Base-by-base conservation (phyloP, 2,113 vertebrate species). In the Chaetops frenatus region DNA sequence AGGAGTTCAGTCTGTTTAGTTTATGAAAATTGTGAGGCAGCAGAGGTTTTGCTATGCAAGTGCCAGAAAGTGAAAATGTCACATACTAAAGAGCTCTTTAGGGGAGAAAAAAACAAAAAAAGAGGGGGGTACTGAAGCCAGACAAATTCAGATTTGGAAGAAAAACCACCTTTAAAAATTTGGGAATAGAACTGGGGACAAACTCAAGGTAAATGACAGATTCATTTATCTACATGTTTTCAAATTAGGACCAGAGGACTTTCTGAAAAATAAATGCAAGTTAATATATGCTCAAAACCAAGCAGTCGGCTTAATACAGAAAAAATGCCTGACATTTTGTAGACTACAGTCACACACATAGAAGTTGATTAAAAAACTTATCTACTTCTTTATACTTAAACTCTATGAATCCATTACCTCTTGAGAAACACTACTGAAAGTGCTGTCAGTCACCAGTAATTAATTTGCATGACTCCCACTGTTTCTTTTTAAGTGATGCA, bases 71-170 rank as follows among this genome's bases (percentile, higher is more conserved):
- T 27, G 71, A 95, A 93, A 93, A 92, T 56, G 47, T 71, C 86
- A 92, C 66, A 90, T 72, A 74, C 35, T 92, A n/a, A 81, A 88
- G 51, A 92, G 44, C 28, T 92, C 50, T 96, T 91, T 58, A 86
- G 74, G n/a, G 48, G 47, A 94, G 72, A 94, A 95, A 88, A 24
- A 58, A 86, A n/a, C n/a, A n/a, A 67, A 92, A 92, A 92, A 88
- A 86, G 93, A 86, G 82, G 38, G 31, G 3, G 11, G 15, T 91
- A 91, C 44, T 74, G 56, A 78, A 92, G 72, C 54, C 94, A 94
- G 70, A 80, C 31, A 82, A 90, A 85, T 23, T 80, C 79, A 80
- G 56, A 91, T 81, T 88, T 88, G 66, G 94, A 88, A 86, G 72
- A 74, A 81, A 93, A 69, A 24, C 3, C 31, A 74, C 38, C 70